Evolutionary conservation across 2,113 vertebrate genomes (phyloP), one percentile per base, ranked within the genome.

Genomic region (Coracopsis vasa): DNA sequence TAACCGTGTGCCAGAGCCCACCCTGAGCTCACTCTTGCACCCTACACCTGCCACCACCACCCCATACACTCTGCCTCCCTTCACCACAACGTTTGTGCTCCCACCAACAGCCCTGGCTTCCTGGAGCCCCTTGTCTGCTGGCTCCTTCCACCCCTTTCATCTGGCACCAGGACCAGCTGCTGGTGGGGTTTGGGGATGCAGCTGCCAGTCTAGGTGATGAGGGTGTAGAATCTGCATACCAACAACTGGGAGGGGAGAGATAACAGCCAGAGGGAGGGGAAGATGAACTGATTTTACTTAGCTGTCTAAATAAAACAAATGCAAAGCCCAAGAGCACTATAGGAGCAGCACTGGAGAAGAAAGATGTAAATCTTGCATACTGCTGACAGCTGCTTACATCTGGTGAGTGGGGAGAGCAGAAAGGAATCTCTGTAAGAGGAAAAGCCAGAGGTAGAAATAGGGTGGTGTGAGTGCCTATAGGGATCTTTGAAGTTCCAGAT

Each of bases 81-180:
- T 2, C 29, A 33, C n/a, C 2, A 2, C 62, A 45, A 2, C 9
- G 15, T 19, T 78, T 69, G 73, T 78, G 29, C n/a, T 84, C 41
- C 35, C 25, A 61, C 29, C 23, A 18, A 5, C 41, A 80, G 39
- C n/a, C 44, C 5, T 2, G 27, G 16, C 31, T 64, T 4, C 21
- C 37, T 45, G 4, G 17, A 24, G 16, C 7, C 11, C 9, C 42
- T 17, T 19, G 21, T 14, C 2, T 0, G 20, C 18, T 80, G 33
- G 42, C 18, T 90, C 47, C 51, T 72, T 88, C 44, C 58, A 69
- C 48, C 70, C 71, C 29, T 47, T 87, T 48, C 45, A 31, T 20
- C 47, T 50, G 51, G 18, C 31, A 58, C 20, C 19, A 18, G 56
- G 35, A 73, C 25, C 50, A 84, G 60, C 62, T 86, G 64, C 71